A percentile compares a stretch with the other conserved stretches of the same genome.
These are phyloP conservation scores for Tapirus indicus DNA, from an alignment of 2,797 vertebrate species.

Conservation along the genomic window DNA sequence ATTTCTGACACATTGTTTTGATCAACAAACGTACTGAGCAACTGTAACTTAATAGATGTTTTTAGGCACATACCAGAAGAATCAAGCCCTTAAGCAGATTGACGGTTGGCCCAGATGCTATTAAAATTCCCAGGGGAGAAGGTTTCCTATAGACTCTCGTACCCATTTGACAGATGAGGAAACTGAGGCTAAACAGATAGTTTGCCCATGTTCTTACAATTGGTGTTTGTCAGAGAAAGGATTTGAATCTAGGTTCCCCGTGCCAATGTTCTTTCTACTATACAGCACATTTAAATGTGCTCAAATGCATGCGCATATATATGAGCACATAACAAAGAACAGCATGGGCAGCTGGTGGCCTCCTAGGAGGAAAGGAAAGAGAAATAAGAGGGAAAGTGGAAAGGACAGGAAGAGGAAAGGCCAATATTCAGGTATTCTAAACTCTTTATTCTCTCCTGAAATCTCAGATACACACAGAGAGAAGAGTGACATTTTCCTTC, in stretches of 20 bases:
- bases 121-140: not conserved
- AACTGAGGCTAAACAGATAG: constrained; percentile 46
- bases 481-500: constrained; percentile 78
- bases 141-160: not conserved
- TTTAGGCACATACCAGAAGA: not conserved
- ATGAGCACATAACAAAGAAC: constrained; percentile 75
- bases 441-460: constrained; percentile 71
- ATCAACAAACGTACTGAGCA: not conserved
- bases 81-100: not conserved
- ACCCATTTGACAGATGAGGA: constrained; percentile 54
- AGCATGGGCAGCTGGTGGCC: constrained; percentile 61
- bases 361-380: constrained; percentile 61
- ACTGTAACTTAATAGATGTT: not conserved
- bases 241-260: not conserved
- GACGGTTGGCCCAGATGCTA: not conserved
- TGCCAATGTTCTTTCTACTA: constrained; percentile 41
- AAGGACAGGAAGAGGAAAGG: constrained; percentile 64
- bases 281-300: not conserved
- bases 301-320: constrained; percentile 70
- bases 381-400: constrained; percentile 50
- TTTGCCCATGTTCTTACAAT: not conserved
- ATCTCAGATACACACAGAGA: constrained; percentile 15
- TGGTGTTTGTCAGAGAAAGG: constrained; percentile 43
- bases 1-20: not conserved
- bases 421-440: constrained; percentile 51